Percentiles rank a stretch among this genome's conserved stretches.
Conservation (phyloP, 2,113 vertebrate genomes). For the Brachyistius frenatus region DNA sequence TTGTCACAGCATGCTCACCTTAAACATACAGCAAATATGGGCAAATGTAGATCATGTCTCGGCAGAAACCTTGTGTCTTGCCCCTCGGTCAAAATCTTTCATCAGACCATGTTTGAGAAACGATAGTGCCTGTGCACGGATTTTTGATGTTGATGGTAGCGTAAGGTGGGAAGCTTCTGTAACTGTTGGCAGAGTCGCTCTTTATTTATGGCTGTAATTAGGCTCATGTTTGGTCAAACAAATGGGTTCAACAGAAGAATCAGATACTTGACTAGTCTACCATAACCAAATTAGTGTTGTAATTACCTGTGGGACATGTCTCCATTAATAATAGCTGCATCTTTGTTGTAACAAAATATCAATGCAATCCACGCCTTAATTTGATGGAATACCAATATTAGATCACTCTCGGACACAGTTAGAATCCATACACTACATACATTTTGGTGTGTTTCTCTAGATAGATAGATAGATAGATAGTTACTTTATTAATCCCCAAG, state of each 20-base stretch:
- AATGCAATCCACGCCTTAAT: conserved; percentile 61
- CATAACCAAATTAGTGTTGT: conserved; percentile 77
- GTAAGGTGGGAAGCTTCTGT: conserved; percentile 43
- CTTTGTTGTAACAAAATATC: conserved; percentile 72
- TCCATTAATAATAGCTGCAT: conserved; percentile 73
- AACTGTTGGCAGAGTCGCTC: conserved; percentile 40
- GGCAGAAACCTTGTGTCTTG: neutral
- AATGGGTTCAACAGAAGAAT: conserved; percentile 73
- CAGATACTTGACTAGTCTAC: conserved; percentile 64
- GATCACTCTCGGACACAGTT: conserved; percentile 19
- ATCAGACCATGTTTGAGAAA: conserved; percentile 10
- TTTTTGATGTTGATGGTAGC: conserved; percentile 40
- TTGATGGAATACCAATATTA: conserved; percentile 68
- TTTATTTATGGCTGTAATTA: conserved; percentile 55
- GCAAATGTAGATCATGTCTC: too few relatives aligned
- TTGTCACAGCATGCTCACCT: neutral
- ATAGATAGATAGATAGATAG: neutral
- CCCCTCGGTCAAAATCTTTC: conserved; percentile 4
- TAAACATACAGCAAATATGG: neutral
- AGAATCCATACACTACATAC: conserved; percentile 16
- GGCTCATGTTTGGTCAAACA: conserved; percentile 65
- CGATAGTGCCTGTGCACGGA: neutral
- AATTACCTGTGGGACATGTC: conserved; percentile 75
- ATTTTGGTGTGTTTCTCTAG: conserved; percentile 25
- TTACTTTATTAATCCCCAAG: too few relatives aligned